Base-by-base conservation (phyloP, 2,888 invertebrate species). In the Stenichneumon culpator region DNA sequence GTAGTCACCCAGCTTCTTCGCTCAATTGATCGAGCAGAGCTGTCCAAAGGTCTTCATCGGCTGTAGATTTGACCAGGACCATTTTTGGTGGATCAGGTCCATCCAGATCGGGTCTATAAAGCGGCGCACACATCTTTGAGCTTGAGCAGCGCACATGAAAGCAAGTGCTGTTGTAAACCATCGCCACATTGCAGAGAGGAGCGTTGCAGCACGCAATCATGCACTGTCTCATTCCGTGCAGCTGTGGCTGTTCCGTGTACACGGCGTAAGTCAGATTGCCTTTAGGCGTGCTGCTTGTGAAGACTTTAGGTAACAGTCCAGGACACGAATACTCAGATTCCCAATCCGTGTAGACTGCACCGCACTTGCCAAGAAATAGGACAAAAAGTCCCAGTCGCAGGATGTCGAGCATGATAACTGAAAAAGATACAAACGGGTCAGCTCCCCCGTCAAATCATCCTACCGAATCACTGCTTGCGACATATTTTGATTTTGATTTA, bases 1-100 rank as follows among this genome's bases (percentile, higher is more conserved):
- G 25, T 84, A 79, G 68, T 87, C 88, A 92, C 92, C 89, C 89
- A 91, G 87, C 77, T 6, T 91, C 90, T 14, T 90, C 89, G 19
- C 82, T 89, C 36, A 86, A 75, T 79, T 87, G 89, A 75, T 91
- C 88, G 14, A 93, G 75, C n/a, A 95, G 91, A 73, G 95, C 94
- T 22, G 89, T 92, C 95, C 95, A 95, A 22, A 90, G 92, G 82
- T 94, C 96, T 92, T 95, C 95, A 16, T 95, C 94, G 28, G 95
- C 93, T 0, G 96, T 95, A 3, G 97, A 97, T 92, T 96, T 96
- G 0, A 98, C 97, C 52, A 97, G 94, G 63, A 97, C 96, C 97
- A 98, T 97, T 80, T 95, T 96, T 0, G 97, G 95, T 90, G 96
- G 96, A 52, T 96, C 95, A 9, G 95, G 95, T 80, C 93, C 93